Base-by-base conservation (phyloP, 1,140 invertebrate genomes). In the Pseudoatta argentina region DNA sequence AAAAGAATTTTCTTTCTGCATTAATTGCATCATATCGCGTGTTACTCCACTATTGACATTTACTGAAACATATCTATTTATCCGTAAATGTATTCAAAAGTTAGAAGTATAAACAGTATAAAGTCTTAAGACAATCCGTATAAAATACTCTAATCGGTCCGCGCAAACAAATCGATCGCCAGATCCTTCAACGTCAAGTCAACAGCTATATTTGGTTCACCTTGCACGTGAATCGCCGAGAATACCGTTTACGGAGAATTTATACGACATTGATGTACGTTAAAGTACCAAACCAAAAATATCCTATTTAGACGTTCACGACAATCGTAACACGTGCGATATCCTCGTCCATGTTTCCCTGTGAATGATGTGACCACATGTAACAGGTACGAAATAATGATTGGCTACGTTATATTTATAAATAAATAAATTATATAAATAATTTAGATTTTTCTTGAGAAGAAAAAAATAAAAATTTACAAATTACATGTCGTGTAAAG, bases 121-220 rank as follows among this genome's bases (percentile, higher is more conserved):
- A 8, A 76, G 34, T 2, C 27, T 18, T 51, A 8, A 76, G 34
- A 1, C 27, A 12, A 7, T 34, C n/a, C 51, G 34, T 48, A 51
- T 53, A 39, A 77, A 67, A 55, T 30, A 16, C 16, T 44, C 16
- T 44, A 78, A 88, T 81, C 75, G 55, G 7, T 16, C 21, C 16
- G 24, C 18, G 24, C 18, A 76, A 44, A 76, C 44, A 64, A 76
- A 89, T 89, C 85, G 88, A 89, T 89, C 71, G 71, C 61, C 34
- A 24, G 73, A 67, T 85, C 51, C 81, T 71, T 76, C 61, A 66
- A 69, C 61, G 44, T 78, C 57, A 79, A 86, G 78, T 88, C 63
- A 8, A 61, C 51, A 63, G 71, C 71, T 89, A 89, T 88, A 87
- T 89, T 53, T 57, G 78, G 72, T 57, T 89, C 78, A 89, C 88